Conservation (phyloP, 2,888 invertebrate genomes). For the Sicus ferrugineus region DNA sequence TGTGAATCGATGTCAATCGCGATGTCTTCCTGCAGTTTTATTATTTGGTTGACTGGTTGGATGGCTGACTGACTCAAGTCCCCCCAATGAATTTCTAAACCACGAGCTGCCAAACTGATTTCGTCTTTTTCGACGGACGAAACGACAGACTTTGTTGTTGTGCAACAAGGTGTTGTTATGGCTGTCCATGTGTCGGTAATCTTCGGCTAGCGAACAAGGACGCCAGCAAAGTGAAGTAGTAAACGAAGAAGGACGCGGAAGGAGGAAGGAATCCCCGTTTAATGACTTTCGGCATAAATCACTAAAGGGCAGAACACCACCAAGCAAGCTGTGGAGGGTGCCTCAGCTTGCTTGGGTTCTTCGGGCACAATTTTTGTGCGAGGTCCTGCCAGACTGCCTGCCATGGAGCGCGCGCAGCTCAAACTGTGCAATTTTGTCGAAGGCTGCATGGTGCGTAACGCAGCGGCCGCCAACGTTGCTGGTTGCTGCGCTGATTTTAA, state of each 20-base stretch:
- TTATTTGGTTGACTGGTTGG: not conserved
- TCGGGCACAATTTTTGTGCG: too few relatives aligned
- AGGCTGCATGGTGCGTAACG: conserved; percentile 1
- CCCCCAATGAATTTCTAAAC: conserved; percentile 37
- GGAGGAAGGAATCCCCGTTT: not conserved
- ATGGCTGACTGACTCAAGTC: not conserved
- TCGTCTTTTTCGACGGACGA: conserved; percentile 14
- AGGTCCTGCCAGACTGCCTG: too few relatives aligned
- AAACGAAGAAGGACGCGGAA: not conserved
- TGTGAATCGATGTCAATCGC: not conserved
- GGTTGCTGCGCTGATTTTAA: not conserved
- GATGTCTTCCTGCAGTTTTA: not conserved
- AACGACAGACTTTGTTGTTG: conserved; percentile 13
- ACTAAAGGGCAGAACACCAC: not conserved
- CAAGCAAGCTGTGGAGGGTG: not conserved
- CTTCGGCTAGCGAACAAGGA: not conserved
- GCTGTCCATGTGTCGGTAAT: conserved; percentile 40
- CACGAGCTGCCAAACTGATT: conserved; percentile 41
- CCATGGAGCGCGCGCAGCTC: not conserved
- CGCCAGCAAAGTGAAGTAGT: conserved; percentile 11
- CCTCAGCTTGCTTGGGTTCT: too few relatives aligned
- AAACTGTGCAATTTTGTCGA: conserved; percentile 11
- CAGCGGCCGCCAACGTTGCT: not conserved
- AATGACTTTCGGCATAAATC: not conserved
- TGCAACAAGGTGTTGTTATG: conserved; percentile 32